Evolutionary conservation across 2,797 vertebrate species (phyloP).

Genomic region (Thunnus albacares): DNA sequence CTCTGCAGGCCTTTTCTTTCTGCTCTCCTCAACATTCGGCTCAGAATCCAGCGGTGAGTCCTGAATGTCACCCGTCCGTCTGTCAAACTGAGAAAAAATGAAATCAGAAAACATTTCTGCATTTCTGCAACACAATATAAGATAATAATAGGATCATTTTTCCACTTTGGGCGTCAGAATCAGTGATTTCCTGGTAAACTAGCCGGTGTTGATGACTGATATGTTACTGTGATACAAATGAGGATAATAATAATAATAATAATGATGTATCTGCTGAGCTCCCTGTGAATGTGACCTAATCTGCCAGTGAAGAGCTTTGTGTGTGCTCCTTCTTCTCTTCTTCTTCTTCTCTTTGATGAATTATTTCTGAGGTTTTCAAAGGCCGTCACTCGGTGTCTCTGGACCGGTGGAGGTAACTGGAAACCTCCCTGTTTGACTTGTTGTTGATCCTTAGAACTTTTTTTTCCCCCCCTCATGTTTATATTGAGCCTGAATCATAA

Average conservation of each 20-base stretch:
- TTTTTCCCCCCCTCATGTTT: not conserved
- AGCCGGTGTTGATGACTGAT: too few species aligned
- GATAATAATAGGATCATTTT: not conserved
- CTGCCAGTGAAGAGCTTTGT: not conserved
- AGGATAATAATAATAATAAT: too few species aligned
- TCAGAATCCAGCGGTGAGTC: constrained; percentile 61
- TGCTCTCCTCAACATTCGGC: not conserved
- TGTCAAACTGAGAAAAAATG: not conserved
- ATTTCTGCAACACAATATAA: not conserved
- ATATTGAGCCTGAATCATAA: constrained; percentile 29
- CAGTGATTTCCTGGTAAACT: too few species aligned
- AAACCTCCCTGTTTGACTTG: not conserved
- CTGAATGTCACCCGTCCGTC: not conserved
- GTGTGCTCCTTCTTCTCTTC: not conserved
- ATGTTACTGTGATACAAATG: too few species aligned
- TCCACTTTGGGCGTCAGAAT: not conserved
- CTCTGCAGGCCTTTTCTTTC: constrained; percentile 52
- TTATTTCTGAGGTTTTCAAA: not conserved
- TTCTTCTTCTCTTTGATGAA: constrained; percentile 6
- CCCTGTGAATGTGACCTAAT: too few species aligned
- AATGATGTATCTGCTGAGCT: too few species aligned
- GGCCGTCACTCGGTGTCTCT: not conserved
- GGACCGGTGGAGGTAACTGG: not conserved
- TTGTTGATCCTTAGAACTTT: constrained; percentile 1
- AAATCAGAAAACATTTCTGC: not conserved